Conservation (phyloP, 2,113 vertebrate genomes). For the Brachionichthys hirsutus region DNA sequence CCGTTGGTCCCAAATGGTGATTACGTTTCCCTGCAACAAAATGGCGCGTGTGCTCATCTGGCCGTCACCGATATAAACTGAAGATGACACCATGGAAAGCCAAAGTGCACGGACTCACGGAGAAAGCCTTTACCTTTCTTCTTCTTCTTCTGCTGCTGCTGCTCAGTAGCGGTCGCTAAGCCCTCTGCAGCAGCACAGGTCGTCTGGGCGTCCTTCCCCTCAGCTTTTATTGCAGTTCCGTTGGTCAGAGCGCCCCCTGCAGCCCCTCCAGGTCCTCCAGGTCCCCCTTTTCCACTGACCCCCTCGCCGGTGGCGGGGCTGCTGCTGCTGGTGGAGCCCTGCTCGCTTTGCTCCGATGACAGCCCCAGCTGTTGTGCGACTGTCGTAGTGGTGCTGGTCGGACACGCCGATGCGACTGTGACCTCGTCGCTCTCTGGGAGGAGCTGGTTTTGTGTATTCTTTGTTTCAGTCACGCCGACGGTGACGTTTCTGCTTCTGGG, state of each 20-base stretch:
- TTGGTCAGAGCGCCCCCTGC: conserved; percentile 5
- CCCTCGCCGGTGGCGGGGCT: conserved; percentile 31
- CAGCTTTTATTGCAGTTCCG: conserved; percentile 12
- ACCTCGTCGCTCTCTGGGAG: conserved; percentile 17
- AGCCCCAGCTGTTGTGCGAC: conserved; percentile 9
- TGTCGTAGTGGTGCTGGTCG: too few species aligned
- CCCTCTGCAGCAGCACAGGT: conserved; percentile 35
- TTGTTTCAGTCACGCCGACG: conserved; percentile 11
- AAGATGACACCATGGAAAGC: neutral
- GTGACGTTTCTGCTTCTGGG: neutral
- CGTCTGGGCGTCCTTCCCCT: neutral
- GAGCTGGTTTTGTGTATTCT: neutral
- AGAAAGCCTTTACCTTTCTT: conserved; percentile 66
- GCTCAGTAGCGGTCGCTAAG: conserved; percentile 32
- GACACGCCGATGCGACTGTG: neutral
- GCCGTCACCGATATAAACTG: neutral
- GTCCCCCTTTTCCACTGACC: conserved; percentile 51
- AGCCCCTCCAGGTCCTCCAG: conserved; percentile 27
- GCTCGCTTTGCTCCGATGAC: conserved; percentile 16
- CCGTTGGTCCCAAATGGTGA: conserved; percentile 79
- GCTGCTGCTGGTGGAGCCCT: neutral
- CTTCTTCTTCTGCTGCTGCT: conserved; percentile 62
- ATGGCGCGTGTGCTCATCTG: neutral
- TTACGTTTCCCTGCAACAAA: conserved; percentile 73
- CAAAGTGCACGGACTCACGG: too few species aligned